A percentile compares a stretch with the other conserved stretches of the same genome.
Evolutionary conservation across 2,888 invertebrate species (phyloP).

Genomic region (Drosophila mettleri): DNA sequence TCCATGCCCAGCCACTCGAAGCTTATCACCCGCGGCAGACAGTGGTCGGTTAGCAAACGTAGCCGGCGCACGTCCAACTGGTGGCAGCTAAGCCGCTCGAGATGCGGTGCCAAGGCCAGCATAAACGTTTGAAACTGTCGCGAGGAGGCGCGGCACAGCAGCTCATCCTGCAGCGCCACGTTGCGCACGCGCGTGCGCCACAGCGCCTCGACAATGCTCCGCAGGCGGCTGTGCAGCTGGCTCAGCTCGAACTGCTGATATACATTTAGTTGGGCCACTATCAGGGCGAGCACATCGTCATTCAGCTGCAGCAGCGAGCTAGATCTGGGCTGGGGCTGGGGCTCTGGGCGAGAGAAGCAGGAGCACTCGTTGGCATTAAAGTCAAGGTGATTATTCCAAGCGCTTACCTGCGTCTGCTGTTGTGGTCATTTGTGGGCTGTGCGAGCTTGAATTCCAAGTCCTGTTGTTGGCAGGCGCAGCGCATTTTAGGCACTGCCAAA

Average conservation of each 20-base stretch:
- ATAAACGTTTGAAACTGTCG: slow-evolving; percentile 64
- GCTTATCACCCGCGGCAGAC: slow-evolving; percentile 42
- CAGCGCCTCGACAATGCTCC: slow-evolving; percentile 58
- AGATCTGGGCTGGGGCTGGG: neutral
- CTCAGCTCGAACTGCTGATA: slow-evolving; percentile 70
- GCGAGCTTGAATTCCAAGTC: neutral
- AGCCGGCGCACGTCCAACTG: slow-evolving; percentile 59
- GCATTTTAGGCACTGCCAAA: slow-evolving; percentile 54
- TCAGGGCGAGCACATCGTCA: slow-evolving; percentile 75
- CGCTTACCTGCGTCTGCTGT: slow-evolving; percentile 56
- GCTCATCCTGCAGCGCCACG: slow-evolving; percentile 60
- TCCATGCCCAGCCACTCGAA: slow-evolving; percentile 59
- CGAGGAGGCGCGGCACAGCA: slow-evolving; percentile 34
- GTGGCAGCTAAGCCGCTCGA: slow-evolving; percentile 64
- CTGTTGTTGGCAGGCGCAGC: slow-evolving; percentile 21
- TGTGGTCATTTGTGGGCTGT: slow-evolving; percentile 54
- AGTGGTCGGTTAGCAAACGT: slow-evolving; percentile 55
- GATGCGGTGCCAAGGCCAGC: slow-evolving; percentile 48
- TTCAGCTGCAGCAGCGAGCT: slow-evolving; percentile 70
- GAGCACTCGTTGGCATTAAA: neutral
- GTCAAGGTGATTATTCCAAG: neutral
- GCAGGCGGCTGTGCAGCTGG: slow-evolving; percentile 67
- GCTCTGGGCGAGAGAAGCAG: neutral
- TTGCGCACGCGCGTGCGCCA: slow-evolving; percentile 68
- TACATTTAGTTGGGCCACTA: slow-evolving; percentile 60